phyloP scores from a whole-genome alignment of 2,888 invertebrate species.

The Drosophila mimica region DNA sequence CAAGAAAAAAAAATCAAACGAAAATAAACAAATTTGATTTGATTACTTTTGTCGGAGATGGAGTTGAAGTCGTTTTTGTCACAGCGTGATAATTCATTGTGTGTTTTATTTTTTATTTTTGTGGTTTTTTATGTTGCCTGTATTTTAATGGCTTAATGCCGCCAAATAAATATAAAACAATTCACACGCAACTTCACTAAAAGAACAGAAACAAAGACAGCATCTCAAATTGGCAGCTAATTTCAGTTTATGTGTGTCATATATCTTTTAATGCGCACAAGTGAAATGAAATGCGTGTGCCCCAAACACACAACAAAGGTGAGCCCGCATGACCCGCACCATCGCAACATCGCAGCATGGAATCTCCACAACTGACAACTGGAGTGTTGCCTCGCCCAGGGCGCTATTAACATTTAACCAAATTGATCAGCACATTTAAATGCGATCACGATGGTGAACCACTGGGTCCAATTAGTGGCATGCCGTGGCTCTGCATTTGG shows the following conservation, averaged over 20 bases:
- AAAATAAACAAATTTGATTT: conserved; percentile 75
- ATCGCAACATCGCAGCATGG: conserved; percentile 16
- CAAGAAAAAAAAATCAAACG: conserved; percentile 30
- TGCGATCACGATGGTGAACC: conserved; percentile 73
- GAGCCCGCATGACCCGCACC: conserved; percentile 63
- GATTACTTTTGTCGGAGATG: conserved; percentile 51
- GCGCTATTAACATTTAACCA: conserved; percentile 76
- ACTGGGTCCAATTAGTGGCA: conserved; percentile 74
- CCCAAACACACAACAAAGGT: conserved; percentile 24
- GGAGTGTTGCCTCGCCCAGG: conserved; percentile 59
- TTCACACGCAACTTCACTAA: conserved; percentile 54
- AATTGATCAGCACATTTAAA: conserved; percentile 79
- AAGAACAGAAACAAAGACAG: conserved; percentile 44
- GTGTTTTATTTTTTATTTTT: conserved; percentile 26
- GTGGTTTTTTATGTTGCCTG: conserved; percentile 51
- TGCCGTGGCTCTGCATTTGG: conserved; percentile 44
- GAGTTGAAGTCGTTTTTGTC: conserved; percentile 17
- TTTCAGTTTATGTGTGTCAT: conserved; percentile 72
- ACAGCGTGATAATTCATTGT: conserved; percentile 54
- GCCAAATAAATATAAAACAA: conserved; percentile 72
- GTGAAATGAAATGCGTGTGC: conserved; percentile 30
- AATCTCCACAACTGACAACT: conserved; percentile 12
- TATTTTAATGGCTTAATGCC: conserved; percentile 75
- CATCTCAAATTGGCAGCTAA: conserved; percentile 76
- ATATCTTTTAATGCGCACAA: conserved; percentile 58